Evolutionary conservation across 2,113 vertebrate genomes (phyloP).

Genomic region (Clarias gariepinus): DNA sequence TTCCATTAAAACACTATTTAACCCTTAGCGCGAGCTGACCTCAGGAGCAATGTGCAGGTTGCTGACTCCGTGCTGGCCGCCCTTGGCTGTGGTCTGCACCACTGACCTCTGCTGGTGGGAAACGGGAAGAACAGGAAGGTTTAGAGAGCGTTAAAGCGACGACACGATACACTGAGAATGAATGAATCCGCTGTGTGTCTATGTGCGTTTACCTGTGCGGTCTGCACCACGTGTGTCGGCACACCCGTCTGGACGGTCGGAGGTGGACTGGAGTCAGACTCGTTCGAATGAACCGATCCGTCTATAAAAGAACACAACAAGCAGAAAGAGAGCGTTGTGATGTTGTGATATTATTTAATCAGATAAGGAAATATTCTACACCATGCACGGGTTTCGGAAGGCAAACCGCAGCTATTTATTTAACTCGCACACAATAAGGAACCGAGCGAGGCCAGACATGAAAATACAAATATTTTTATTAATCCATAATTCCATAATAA

Average conservation of each 20-base stretch:
- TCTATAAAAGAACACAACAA: slow-evolving; percentile 67
- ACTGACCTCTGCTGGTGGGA: slow-evolving; percentile 79
- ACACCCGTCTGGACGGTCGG: slow-evolving; percentile 75
- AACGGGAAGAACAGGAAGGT: slow-evolving; percentile 21
- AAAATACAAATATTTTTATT: too few relatives aligned
- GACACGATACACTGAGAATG: neutral
- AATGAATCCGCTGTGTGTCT: slow-evolving; percentile 7
- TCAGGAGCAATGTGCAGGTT: slow-evolving; percentile 80
- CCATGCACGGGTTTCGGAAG: neutral
- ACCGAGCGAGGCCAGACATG: too few relatives aligned
- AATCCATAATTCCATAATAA: neutral
- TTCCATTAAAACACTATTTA: neutral
- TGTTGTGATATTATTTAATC: too few relatives aligned
- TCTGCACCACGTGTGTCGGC: slow-evolving; percentile 85
- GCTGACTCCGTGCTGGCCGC: slow-evolving; percentile 76
- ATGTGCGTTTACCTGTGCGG: slow-evolving; percentile 76
- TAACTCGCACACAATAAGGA: too few relatives aligned
- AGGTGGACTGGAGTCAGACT: slow-evolving; percentile 83
- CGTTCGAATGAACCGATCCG: slow-evolving; percentile 81
- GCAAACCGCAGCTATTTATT: too few relatives aligned
- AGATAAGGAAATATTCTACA: neutral
- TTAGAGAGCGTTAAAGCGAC: neutral
- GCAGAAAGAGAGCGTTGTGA: neutral
- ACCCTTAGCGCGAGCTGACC: slow-evolving; percentile 53
- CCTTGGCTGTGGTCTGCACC: slow-evolving; percentile 78